Conservation (phyloP, 2,888 invertebrate genomes). For the Dioctria rufipes region DNA sequence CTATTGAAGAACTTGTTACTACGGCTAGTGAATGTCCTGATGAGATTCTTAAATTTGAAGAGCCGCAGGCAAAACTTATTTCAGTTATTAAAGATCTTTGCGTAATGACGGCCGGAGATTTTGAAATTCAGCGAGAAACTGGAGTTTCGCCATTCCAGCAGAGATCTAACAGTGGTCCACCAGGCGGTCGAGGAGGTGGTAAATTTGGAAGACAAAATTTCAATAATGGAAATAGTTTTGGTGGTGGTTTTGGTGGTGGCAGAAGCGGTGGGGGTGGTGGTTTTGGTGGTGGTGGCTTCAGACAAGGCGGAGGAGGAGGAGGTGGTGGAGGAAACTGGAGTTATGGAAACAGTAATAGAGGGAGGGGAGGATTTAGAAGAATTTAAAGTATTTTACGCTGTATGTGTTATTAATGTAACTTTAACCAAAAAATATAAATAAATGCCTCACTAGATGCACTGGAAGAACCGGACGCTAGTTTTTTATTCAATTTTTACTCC, state of each 20-base stretch:
- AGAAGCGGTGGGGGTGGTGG: constrained; percentile 61
- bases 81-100: constrained; percentile 83
- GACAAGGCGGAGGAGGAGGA: constrained; percentile 60
- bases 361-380: background rate
- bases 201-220: constrained; percentile 32
- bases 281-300: constrained; percentile 61
- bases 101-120: constrained; percentile 83
- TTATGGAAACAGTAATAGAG: constrained; percentile 44
- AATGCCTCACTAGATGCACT: no score
- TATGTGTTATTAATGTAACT: background rate
- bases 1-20: constrained; percentile 88
- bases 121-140: constrained; percentile 75
- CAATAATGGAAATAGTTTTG: constrained; percentile 60
- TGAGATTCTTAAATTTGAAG: constrained; percentile 75
- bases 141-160: constrained; percentile 67
- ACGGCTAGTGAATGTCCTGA: constrained; percentile 87
- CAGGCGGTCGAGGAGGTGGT: constrained; percentile 61
- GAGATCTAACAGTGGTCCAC: constrained; percentile 63
- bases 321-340: constrained; percentile 52
- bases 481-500: no score
- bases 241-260: constrained; percentile 61
- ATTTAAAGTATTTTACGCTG: constrained; percentile 2
- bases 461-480: no score
- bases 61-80: constrained; percentile 73
- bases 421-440: no score